Base-by-base conservation (phyloP, 1,140 invertebrate genomes). In the Formica exsecta region DNA sequence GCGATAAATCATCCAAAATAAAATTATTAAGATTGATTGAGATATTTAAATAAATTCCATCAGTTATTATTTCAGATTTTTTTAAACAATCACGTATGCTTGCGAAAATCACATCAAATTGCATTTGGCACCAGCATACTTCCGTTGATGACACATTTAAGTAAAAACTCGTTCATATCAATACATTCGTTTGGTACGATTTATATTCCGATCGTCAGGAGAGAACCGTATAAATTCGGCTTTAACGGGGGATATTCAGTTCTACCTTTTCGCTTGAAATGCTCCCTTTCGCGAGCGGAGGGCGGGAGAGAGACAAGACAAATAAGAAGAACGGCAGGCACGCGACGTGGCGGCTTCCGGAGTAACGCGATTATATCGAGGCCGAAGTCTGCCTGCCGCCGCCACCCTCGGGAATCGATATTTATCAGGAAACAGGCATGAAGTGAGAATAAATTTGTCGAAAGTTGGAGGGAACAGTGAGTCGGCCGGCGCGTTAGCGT, bases 391-490 rank as follows among this genome's bases (percentile, higher is more conserved):
- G 84, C 19, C 64, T 36, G 41, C 73, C 51, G 61, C 64, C 65
- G 70, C 32, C 62, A 25, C 41, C 19, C 1, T 48, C 44, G 79
- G 88, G 85, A 90, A 93, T 93, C 92, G 92, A 93, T 93, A 92
- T 80, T 81, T 84, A 91, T 91, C 81, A 87, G 75, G 83, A 57
- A 70, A 59, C 59, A 76, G 62, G 36, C 83, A 87, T 76, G 51
- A 80, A 83, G 59, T 80, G 86, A 91, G 92, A 92, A 92, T 92
- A 89, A 93, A 92, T 92, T 93, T 93, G 92, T 92, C 92, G 89
- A 87, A 92, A 92, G 86, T 90, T 91, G 88, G 79, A 85, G 77
- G 86, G 90, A 79, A 32, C 85, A 36, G n/a, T 85, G 79, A 86
- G 76, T 38, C 11, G 65, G 19, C 22, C 25, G 66, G n/a, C 22